Evolutionary conservation across 1,140 invertebrate genomes (phyloP), one percentile per base, ranked within the genome.

Genomic region (Penaeus chinensis): DNA sequence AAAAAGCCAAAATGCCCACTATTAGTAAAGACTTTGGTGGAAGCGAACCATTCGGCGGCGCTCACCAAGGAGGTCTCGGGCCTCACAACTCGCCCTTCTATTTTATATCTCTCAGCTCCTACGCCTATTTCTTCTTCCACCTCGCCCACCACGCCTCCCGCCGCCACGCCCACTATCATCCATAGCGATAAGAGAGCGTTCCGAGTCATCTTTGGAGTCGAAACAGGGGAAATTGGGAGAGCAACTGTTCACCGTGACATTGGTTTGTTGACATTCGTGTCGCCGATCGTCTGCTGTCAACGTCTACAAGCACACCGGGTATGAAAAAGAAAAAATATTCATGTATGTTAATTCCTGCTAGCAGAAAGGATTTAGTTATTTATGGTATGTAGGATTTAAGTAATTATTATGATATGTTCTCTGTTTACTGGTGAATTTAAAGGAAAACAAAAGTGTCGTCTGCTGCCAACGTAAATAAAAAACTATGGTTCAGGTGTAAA

Each of bases 11-110:
- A 76, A 47, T 89, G 88, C 20, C 88, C 88, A 37, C 65, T 85
- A 47, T 85, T 89, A 24, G 88, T 89, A 61, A 81, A 89, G 42
- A 89, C 83, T 54, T 85, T 84, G 20, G 88, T 89, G 47, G 54
- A 85, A 22, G 82, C 88, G 61, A 89, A 89, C 88, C 88, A 89
- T 19, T 89, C 83, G 0, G 82, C 76, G 2, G 82, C 66, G 37
- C 60, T 85, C 22, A 85, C 83, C 20, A 82, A 13, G 19, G 88
- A 89, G 27, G 82, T 82, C 24, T 89, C 88, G 27, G 88, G 88
- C 19, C 88, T 54, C 27, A 89, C 78, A 2, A 89, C 88, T 47
- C 83, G 65, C 42, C 88, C 88, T 47, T 89, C 88, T 27, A 89
- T 89, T 32, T 32, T 89, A 79, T 85, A 89, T 20, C 61, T 27